Evolutionary conservation across 2,797 vertebrate species (phyloP).

Genomic region (Xerus rutilus): DNA sequence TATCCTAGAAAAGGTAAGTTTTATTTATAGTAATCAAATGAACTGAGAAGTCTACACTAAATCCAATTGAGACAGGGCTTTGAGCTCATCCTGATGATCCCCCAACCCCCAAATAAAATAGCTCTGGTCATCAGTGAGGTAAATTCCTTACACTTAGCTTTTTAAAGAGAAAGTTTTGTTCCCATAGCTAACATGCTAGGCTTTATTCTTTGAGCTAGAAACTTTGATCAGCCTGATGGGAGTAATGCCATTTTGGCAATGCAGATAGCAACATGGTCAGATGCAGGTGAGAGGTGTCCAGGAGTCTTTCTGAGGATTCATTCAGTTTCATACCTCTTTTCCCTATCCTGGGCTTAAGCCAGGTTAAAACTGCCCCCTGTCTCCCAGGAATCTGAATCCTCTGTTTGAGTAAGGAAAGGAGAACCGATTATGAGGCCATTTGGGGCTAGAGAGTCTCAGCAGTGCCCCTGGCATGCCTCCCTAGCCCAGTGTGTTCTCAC

Average conservation of each 20-base stretch:
- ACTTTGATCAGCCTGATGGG: neutral
- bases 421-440: neutral
- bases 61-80: neutral
- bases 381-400: neutral
- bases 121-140: neutral
- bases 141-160: conserved; percentile 13
- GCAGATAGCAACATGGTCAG: neutral
- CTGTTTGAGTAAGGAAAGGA: neutral
- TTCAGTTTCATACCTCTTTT: neutral
- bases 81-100: neutral
- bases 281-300: neutral
- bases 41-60: neutral
- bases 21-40: neutral
- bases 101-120: conserved; percentile 36
- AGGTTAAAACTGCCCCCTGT: neutral
- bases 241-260: neutral
- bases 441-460: neutral
- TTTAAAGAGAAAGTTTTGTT: neutral
- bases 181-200: neutral
- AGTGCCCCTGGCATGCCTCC: neutral
- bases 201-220: conserved; percentile 2
- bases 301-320: neutral
- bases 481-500: neutral
- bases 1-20: conserved; percentile 80
- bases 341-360: neutral